These are phyloP conservation scores for Gavia stellata DNA, from an alignment of 2,113 vertebrate genomes.

Conservation along the genomic window DNA sequence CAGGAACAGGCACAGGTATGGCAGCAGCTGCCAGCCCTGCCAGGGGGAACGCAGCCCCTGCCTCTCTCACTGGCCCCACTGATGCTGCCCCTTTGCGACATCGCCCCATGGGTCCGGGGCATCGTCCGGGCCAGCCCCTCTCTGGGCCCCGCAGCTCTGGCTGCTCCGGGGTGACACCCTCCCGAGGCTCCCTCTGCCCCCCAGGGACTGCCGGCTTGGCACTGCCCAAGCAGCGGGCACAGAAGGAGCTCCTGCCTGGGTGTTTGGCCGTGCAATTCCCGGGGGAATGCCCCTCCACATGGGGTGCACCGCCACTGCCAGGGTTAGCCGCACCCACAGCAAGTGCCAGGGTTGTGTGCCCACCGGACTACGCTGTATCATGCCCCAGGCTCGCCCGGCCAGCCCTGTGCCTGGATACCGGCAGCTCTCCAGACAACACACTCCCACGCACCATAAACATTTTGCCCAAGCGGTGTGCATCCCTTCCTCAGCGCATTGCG, in stretches of 20 bases:
- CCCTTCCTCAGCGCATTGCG: background rate
- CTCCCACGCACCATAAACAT: background rate
- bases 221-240: background rate
- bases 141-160: rapidly evolving
- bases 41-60: background rate
- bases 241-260: background rate
- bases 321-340: rapidly evolving
- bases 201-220: rapidly evolving
- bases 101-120: rapidly evolving
- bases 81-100: background rate
- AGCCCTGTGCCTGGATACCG: slow-evolving; percentile 3
- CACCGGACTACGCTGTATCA: rapidly evolving
- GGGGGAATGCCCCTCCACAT: rapidly evolving
- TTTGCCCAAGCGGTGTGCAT: background rate
- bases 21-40: background rate
- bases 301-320: rapidly evolving
- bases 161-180: too few relatives aligned
- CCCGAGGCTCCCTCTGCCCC: background rate
- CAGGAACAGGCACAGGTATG: rapidly evolving
- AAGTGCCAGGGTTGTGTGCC: background rate
- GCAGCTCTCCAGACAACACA: slow-evolving; percentile 47
- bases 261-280: rapidly evolving
- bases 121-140: rapidly evolving
- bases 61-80: rapidly evolving
- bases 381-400: rapidly evolving